Evolutionary conservation across 2,888 invertebrate species (phyloP).

Genomic region (Pristionchus mayeri): DNA sequence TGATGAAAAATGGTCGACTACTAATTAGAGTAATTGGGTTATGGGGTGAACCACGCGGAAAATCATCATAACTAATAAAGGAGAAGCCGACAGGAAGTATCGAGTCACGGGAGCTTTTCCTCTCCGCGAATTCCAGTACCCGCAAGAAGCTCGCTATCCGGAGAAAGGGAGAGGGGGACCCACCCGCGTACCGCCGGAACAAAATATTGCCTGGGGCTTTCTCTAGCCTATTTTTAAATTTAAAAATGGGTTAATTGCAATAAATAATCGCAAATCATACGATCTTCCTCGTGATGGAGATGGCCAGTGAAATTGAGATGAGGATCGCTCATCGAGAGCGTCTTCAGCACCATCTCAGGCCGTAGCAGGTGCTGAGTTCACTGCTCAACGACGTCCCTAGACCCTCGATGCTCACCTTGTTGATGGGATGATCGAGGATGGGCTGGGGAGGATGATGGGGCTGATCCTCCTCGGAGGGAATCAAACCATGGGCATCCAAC

Average conservation of each 20-base stretch:
- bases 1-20: too few species aligned
- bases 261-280: slow-evolving; percentile 8
- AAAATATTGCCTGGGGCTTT: not conserved
- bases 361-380: slow-evolving; percentile 21
- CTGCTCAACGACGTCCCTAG: too few species aligned
- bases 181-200: not conserved
- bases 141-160: slow-evolving; percentile 1
- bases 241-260: not conserved
- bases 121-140: not conserved
- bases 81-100: not conserved
- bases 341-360: slow-evolving; percentile 1
- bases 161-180: not conserved
- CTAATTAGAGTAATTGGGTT: not conserved
- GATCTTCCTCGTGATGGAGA: slow-evolving; percentile 19
- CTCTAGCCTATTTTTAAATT: not conserved
- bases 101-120: slow-evolving; percentile 11
- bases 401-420: slow-evolving; percentile 30
- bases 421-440: slow-evolving; percentile 16
- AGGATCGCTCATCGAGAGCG: slow-evolving; percentile 43
- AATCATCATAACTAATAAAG: too few species aligned
- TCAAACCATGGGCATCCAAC: slow-evolving; percentile 33
- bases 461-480: slow-evolving; percentile 44
- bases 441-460: slow-evolving; percentile 47
- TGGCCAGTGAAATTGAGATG: slow-evolving; percentile 45
- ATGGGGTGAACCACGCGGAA: not conserved